A percentile compares a stretch with the other conserved stretches of the same genome.
These are phyloP conservation scores for Chaetodon trifasciatus DNA, from an alignment of 2,797 vertebrate genomes.

Conservation along the genomic window DNA sequence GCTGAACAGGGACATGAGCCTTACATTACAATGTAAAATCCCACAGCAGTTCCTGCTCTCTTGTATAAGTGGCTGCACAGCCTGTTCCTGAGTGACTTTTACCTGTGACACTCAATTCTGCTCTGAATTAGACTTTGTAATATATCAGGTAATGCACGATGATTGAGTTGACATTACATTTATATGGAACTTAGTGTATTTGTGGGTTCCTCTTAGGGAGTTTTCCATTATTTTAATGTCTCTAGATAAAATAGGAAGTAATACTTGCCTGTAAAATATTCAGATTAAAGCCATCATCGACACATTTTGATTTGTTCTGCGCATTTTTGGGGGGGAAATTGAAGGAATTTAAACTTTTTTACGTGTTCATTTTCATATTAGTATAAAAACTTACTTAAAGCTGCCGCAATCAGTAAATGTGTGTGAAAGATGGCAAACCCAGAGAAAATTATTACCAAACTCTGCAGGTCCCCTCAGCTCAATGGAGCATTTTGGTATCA, in stretches of 20 bases:
- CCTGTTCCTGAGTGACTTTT: conserved; percentile 37
- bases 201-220: background rate
- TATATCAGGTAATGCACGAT: conserved; percentile 41
- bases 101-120: conserved; percentile 34
- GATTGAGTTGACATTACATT: conserved; percentile 56
- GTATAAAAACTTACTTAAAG: background rate
- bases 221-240: conserved; percentile 27
- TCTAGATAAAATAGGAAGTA: background rate
- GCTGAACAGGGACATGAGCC: conserved; percentile 47
- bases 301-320: background rate
- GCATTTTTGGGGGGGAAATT: background rate
- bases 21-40: conserved; percentile 59
- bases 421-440: background rate
- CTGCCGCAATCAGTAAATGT: background rate
- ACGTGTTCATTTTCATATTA: background rate
- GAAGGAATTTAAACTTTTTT: background rate
- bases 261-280: background rate
- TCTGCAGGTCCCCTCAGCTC: background rate
- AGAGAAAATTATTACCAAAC: background rate
- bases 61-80: conserved; percentile 47
- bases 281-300: background rate
- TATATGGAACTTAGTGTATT: conserved; percentile 8
- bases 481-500: background rate
- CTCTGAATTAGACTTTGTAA: conserved; percentile 59
- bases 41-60: conserved; percentile 45